Evolutionary conservation across 1,140 invertebrate genomes (phyloP).

Genomic region (Drosophila navojoa): DNA sequence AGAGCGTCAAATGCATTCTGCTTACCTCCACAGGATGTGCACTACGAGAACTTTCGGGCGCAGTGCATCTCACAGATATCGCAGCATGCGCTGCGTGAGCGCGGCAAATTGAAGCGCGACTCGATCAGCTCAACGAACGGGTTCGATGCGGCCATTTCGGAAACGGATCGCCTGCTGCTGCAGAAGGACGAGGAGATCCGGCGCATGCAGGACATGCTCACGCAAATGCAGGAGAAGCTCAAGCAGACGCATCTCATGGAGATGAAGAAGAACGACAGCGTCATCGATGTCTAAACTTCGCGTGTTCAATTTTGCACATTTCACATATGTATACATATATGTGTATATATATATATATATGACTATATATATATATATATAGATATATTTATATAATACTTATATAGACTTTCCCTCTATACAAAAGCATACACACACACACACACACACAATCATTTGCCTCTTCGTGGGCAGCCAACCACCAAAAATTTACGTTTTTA

Average conservation of each 20-base stretch:
- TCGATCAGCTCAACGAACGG: slow-evolving; percentile 89
- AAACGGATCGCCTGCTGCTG: slow-evolving; percentile 93
- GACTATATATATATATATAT: slow-evolving; percentile 33
- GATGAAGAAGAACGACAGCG: slow-evolving; percentile 90
- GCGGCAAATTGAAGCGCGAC: slow-evolving; percentile 94
- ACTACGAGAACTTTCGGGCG: slow-evolving; percentile 98
- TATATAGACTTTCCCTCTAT: slow-evolving; percentile 34
- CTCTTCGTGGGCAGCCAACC: slow-evolving; percentile 26
- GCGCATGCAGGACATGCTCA: slow-evolving; percentile 97
- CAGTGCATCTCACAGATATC: slow-evolving; percentile 96
- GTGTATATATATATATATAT: slow-evolving; percentile 38
- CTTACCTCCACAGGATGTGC: slow-evolving; percentile 89
- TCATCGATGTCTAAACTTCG: slow-evolving; percentile 89
- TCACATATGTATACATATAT: slow-evolving; percentile 37
- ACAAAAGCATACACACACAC: slow-evolving; percentile 23
- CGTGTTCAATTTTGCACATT: slow-evolving; percentile 70
- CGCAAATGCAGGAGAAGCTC: slow-evolving; percentile 98
- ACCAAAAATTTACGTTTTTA: slow-evolving; percentile 66
- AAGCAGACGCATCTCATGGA: slow-evolving; percentile 89
- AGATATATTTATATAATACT: slow-evolving; percentile 22
- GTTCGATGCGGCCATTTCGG: slow-evolving; percentile 90
- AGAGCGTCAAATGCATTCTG: background rate
- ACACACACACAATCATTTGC: slow-evolving; percentile 30
- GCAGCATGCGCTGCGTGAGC: slow-evolving; percentile 91
- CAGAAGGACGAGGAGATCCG: slow-evolving; percentile 98